phyloP scores from a whole-genome alignment of 2,888 invertebrate species.

The Lasioglossum villosulum region DNA sequence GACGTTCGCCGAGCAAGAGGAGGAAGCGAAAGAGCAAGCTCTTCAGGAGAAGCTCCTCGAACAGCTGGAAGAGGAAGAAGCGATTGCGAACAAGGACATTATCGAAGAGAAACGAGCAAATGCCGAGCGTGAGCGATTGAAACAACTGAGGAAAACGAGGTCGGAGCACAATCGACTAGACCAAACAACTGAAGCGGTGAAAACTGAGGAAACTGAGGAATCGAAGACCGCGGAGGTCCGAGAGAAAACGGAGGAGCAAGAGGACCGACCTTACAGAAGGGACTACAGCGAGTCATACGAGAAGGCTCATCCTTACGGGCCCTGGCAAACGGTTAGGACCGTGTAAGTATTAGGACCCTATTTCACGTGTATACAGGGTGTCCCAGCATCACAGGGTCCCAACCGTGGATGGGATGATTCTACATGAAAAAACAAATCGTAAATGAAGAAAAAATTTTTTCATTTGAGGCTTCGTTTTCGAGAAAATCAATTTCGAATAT shows the following conservation, averaged over 20 bases:
- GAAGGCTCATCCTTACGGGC: conserved; percentile 89
- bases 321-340: conserved; percentile 90
- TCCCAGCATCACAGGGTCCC: no score
- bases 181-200: conserved; percentile 68
- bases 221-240: neutral
- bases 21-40: conserved; percentile 85
- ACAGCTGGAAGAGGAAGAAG: conserved; percentile 85
- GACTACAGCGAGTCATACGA: conserved; percentile 87
- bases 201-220: conserved; percentile 31
- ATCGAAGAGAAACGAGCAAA: conserved; percentile 81
- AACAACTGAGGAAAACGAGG: conserved; percentile 80
- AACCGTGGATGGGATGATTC: no score
- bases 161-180: conserved; percentile 79
- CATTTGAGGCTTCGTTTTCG: no score
- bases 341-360: conserved; percentile 84
- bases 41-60: conserved; percentile 84
- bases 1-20: conserved; percentile 88
- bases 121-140: conserved; percentile 78
- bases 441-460: no score
- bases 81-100: conserved; percentile 83
- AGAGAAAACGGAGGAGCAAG: conserved; percentile 64
- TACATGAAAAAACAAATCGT: no score
- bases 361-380: no score
- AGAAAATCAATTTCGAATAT: no score
- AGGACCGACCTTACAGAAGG: conserved; percentile 82